Conservation (phyloP, 2,888 invertebrate species). For the Drosophila emarginata region DNA sequence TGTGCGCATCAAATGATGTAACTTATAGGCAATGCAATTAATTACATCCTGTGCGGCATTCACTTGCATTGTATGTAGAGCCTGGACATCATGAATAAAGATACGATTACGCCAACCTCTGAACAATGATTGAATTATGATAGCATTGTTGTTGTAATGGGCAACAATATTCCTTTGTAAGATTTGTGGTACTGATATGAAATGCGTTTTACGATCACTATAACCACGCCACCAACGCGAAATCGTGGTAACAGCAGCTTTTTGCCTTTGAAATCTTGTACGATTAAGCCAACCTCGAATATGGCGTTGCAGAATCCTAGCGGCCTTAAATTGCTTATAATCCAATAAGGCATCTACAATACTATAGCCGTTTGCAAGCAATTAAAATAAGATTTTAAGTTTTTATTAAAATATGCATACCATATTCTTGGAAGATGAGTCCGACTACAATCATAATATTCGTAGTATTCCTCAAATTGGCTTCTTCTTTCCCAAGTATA, state of each 20-base stretch:
- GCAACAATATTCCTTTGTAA: neutral
- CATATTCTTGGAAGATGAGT: neutral
- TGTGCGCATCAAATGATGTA: neutral
- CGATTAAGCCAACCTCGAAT: slow-evolving; percentile 20
- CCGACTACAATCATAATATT: neutral
- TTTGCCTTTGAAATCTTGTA: accelerated
- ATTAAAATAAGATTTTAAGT: neutral
- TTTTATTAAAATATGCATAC: neutral
- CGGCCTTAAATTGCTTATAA: slow-evolving; percentile 30
- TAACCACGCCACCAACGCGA: slow-evolving; percentile 28
- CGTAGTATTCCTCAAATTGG: neutral
- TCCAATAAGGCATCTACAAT: slow-evolving; percentile 15
- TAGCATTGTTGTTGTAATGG: neutral
- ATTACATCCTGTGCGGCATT: slow-evolving; percentile 33
- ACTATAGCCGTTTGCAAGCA: neutral
- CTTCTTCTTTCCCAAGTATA: neutral
- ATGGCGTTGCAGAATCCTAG: slow-evolving; percentile 15
- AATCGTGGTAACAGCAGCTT: slow-evolving; percentile 11
- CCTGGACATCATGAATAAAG: slow-evolving; percentile 26
- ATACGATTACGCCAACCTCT: slow-evolving; percentile 30
- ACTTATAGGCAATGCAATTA: neutral
- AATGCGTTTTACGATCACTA: neutral
- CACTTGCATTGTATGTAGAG: slow-evolving; percentile 18
- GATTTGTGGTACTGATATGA: neutral
- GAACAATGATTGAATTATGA: slow-evolving; percentile 18